Conservation (phyloP, 2,113 vertebrate species). For the Otolemur garnettii region DNA sequence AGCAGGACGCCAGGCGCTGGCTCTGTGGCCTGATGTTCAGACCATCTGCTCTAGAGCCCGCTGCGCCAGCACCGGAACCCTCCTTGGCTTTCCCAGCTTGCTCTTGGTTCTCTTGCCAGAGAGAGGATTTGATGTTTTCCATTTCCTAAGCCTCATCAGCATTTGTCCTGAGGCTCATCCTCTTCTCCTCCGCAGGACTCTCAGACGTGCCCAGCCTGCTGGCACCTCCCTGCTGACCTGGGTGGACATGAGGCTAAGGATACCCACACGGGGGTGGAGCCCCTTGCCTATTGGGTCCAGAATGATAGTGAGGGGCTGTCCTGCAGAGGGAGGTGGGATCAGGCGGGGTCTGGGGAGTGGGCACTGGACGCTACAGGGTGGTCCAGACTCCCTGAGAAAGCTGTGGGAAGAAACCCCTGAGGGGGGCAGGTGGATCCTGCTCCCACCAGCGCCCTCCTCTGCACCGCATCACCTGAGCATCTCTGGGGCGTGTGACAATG, state of each 20-base stretch:
- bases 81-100: background rate
- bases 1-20: background rate
- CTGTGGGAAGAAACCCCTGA: rapidly evolving
- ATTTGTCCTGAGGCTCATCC: background rate
- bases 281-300: rapidly evolving
- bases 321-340: background rate
- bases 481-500: rapidly evolving
- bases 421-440: background rate
- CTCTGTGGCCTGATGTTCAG: rapidly evolving
- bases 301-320: background rate
- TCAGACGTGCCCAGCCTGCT: background rate
- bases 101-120: conserved; percentile 59
- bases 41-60: background rate
- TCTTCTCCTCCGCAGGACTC: background rate
- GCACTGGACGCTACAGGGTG: background rate
- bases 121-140: conserved; percentile 14
- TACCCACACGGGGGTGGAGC: rapidly evolving
- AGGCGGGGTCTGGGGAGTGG: background rate
- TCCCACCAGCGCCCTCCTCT: rapidly evolving
- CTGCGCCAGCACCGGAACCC: background rate
- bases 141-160: background rate
- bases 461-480: rapidly evolving
- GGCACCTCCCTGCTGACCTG: background rate
- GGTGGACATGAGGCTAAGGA: background rate
- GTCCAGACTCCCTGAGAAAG: background rate